A percentile compares a stretch with the other conserved stretches of the same genome.
phyloP scores from a whole-genome alignment of 2,113 vertebrate genomes.

The Gallinago paraguaiae region DNA sequence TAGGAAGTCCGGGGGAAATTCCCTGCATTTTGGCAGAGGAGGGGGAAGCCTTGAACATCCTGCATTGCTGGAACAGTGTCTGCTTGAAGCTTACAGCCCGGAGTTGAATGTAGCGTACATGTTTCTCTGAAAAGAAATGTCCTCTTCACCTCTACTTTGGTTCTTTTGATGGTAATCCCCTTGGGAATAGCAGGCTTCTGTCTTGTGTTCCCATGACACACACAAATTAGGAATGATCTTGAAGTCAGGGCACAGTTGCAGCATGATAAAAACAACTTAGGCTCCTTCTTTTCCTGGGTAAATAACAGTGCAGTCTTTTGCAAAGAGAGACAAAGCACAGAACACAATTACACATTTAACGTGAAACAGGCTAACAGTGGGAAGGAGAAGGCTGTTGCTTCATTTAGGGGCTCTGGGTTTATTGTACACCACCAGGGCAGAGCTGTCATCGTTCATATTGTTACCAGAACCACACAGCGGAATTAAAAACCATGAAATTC shows the following conservation, averaged over 20 bases:
- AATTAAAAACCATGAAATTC: conserved; percentile 15
- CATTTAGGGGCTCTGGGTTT: background rate
- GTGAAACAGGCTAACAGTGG: background rate
- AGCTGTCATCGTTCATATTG: background rate
- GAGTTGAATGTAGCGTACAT: background rate
- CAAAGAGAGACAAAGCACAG: conserved; percentile 23
- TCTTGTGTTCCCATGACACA: conserved; percentile 19
- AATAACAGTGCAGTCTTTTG: conserved; percentile 1
- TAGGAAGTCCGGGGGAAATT: background rate
- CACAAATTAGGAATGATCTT: background rate
- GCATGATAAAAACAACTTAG: conserved; percentile 20
- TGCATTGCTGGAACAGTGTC: background rate
- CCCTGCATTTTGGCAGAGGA: background rate
- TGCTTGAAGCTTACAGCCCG: background rate
- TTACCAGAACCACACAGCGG: background rate
- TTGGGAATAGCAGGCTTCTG: conserved; percentile 26
- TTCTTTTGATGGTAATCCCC: conserved; percentile 30
- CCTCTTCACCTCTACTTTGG: background rate
- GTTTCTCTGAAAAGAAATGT: conserved; percentile 19
- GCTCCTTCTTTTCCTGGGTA: conserved; percentile 9
- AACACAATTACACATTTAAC: conserved; percentile 1
- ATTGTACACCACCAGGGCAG: background rate
- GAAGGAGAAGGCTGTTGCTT: background rate
- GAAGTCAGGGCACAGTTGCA: conserved; percentile 26
- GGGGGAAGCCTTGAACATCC: background rate